phyloP scores from a whole-genome alignment of 2,888 invertebrate genomes.

The Bimastos eiseni region DNA sequence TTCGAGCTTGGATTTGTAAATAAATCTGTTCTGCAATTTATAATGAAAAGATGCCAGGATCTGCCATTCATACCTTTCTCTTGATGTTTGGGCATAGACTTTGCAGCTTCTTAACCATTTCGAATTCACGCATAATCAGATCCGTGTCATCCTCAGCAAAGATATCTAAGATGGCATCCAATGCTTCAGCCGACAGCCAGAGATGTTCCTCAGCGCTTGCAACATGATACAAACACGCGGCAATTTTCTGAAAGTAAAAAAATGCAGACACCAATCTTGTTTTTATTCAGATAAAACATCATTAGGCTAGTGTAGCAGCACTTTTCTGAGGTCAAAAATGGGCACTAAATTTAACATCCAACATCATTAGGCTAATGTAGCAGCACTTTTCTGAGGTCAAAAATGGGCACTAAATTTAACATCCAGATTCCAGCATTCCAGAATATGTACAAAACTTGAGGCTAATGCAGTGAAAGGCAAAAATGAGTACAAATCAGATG shows the following conservation, averaged over 20 bases:
- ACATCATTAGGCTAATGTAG: background rate
- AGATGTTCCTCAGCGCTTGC: background rate
- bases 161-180: constrained; percentile 18
- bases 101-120: background rate
- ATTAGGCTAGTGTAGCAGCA: background rate
- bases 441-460: too few relatives aligned
- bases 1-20: background rate
- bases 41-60: background rate
- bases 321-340: background rate
- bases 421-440: too few relatives aligned
- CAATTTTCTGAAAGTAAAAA: background rate
- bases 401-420: background rate
- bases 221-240: constrained; percentile 16
- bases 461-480: background rate
- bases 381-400: background rate
- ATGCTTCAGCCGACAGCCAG: background rate
- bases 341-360: background rate
- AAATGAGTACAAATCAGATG: background rate
- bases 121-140: background rate
- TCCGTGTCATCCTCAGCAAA: constrained; percentile 14
- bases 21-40: background rate
- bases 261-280: background rate
- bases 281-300: background rate
- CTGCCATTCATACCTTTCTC: background rate
- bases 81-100: background rate